phyloP scores from a whole-genome alignment of 1,140 invertebrate species.

The Vanessa tameamea region DNA sequence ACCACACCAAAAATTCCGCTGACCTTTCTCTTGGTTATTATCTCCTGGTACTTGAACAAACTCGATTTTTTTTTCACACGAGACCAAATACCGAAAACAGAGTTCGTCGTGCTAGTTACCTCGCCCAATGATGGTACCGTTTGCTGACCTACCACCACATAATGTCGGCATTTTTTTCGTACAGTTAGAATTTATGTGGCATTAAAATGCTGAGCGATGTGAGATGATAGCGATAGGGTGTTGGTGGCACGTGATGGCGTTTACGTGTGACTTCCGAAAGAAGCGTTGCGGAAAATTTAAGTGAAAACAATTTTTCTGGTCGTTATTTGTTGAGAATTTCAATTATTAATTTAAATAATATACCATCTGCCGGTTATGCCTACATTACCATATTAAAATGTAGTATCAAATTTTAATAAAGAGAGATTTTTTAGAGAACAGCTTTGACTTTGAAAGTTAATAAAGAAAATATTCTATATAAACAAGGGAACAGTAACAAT shows the following conservation, averaged over 20 bases:
- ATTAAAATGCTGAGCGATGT: constrained; percentile 66
- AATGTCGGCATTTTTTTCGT: constrained; percentile 61
- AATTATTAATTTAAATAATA: background rate
- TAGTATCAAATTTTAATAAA: background rate
- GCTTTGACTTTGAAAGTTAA: background rate
- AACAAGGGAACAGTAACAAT: no score
- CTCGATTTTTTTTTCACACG: constrained; percentile 56
- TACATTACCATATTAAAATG: no score
- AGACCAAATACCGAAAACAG: constrained; percentile 53
- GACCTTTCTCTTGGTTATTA: constrained; percentile 52
- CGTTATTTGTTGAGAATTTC: background rate
- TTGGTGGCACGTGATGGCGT: constrained; percentile 34
- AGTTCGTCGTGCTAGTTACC: constrained; percentile 69
- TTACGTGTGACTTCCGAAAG: constrained; percentile 9
- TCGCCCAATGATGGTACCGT: constrained; percentile 65
- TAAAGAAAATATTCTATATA: background rate
- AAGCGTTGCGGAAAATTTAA: background rate
- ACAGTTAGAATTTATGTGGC: constrained; percentile 67
- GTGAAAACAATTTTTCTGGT: background rate
- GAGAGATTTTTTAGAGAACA: background rate
- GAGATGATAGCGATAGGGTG: constrained; percentile 53
- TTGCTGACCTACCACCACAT: constrained; percentile 75
- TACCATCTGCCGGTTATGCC: background rate
- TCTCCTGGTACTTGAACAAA: constrained; percentile 45
- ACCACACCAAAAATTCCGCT: constrained; percentile 46